Base-by-base conservation (phyloP, 1,140 invertebrate genomes). In the Dendroctonus ponderosae region DNA sequence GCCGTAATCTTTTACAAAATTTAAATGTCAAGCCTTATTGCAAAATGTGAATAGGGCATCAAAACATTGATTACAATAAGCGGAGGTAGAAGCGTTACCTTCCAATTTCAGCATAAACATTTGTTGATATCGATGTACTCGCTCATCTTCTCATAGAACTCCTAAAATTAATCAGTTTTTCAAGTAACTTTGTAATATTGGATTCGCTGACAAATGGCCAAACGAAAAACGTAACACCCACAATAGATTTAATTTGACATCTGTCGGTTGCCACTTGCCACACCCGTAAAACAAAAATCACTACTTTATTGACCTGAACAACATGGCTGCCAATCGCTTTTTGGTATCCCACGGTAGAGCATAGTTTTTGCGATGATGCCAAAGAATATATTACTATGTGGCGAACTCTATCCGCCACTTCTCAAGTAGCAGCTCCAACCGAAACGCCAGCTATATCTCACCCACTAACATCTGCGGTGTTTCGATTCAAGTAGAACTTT, bases 31-130 rank as follows among this genome's bases (percentile, higher is more conserved):
- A 60, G 51, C 43, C 48, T 15, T 41, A 42, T 26, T 64, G 53
- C 49, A 59, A 66, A 66, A 66, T 54, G 66, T 67, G 66, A 67
- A 67, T 39, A 62, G 66, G 58, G 52, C 50, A 67, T 52, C 66
- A 62, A 61, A 66, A 67, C 59, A 56, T 48, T 40, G 26, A 26
- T 26, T 26, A 26, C 26, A 26, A 26, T 26, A 26, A 26, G 26
- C 1, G 26, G 26, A 26, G 1, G 1, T 26, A 26, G 1, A 26
- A 26, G 26, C 26, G 26, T 26, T 26, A 26, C 26, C 26, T 26
- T 26, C 26, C 26, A 26, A 26, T 26, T 46, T 54, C 6, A 26
- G 26, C 26, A 26, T 26, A 26, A 26, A 3, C 26, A 26, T 26
- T 26, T 26, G 26, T 26, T 26, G 26, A 26, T 26, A 26, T 26